Percentiles rank a stretch among this genome's conserved stretches.
Conservation (phyloP, 2,888 invertebrate species). For the Philereme transversata region DNA sequence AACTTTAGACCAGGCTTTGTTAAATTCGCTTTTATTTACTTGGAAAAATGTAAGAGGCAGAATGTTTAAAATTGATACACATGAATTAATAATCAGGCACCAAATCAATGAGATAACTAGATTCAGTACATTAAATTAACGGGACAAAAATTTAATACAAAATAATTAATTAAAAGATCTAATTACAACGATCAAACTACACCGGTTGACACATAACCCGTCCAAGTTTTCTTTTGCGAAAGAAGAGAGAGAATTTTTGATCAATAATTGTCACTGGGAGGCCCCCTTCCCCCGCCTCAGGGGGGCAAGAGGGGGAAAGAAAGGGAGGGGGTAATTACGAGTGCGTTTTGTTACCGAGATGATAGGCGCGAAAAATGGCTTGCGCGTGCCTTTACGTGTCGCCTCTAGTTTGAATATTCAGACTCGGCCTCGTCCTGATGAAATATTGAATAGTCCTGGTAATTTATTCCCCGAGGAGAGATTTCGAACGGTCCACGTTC, state of each 20-base stretch:
- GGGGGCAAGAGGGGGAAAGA: slow-evolving; percentile 49
- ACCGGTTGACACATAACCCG: slow-evolving; percentile 82
- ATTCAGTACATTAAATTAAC: not conserved
- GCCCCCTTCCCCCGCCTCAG: slow-evolving; percentile 59
- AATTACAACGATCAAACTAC: slow-evolving; percentile 79
- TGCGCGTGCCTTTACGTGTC: slow-evolving; percentile 84
- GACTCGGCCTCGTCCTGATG: slow-evolving; percentile 79
- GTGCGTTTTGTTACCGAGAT: slow-evolving; percentile 85
- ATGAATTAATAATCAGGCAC: not conserved
- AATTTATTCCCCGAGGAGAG: slow-evolving; percentile 81
- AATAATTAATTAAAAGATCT: slow-evolving; percentile 58
- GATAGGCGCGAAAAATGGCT: slow-evolving; percentile 84
- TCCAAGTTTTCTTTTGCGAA: slow-evolving; percentile 85
- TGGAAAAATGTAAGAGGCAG: too few species aligned
- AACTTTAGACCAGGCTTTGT: too few species aligned
- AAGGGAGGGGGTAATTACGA: slow-evolving; percentile 80
- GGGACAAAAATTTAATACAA: slow-evolving; percentile 8
- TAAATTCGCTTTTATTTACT: too few species aligned
- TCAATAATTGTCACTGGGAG: slow-evolving; percentile 88
- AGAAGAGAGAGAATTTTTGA: slow-evolving; percentile 87
- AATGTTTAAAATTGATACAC: too few species aligned
- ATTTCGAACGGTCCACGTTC: slow-evolving; percentile 77
- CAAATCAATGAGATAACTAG: not conserved
- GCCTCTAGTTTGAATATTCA: slow-evolving; percentile 83
- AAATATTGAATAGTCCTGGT: slow-evolving; percentile 83